These are phyloP conservation scores for Ganaspis brasiliensis DNA, from an alignment of 2,888 invertebrate genomes.

Conservation along the genomic window DNA sequence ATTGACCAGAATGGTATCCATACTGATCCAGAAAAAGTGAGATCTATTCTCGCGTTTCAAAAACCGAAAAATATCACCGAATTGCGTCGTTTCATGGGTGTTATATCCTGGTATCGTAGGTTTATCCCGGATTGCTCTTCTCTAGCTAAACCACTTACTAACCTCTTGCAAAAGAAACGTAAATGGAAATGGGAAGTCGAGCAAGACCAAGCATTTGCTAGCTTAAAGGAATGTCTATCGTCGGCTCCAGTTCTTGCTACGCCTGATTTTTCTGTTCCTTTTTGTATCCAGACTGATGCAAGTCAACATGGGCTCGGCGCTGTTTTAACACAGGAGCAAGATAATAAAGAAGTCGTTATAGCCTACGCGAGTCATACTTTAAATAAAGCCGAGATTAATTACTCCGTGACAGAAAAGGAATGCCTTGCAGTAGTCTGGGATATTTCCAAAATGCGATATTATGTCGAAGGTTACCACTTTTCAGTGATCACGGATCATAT, in stretches of 20 bases:
- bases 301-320: not conserved
- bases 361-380: constrained; percentile 45
- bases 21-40: constrained; percentile 38
- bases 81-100: constrained; percentile 40
- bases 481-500: constrained; percentile 47
- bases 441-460: constrained; percentile 45
- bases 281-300: not conserved
- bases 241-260: constrained; percentile 54
- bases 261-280: constrained; percentile 58
- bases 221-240: constrained; percentile 49
- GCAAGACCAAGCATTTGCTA: constrained; percentile 60
- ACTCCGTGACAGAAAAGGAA: too few relatives aligned
- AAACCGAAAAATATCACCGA: not conserved
- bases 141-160: too few relatives aligned
- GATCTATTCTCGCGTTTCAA: not conserved
- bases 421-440: constrained; percentile 58
- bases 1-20: constrained; percentile 35
- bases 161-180: too few relatives aligned
- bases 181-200: constrained; percentile 50
- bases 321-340: not conserved
- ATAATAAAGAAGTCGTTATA: not conserved
- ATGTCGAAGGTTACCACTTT: constrained; percentile 51
- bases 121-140: too few relatives aligned
- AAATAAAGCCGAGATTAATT: constrained; percentile 48
- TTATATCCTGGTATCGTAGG: too few relatives aligned